Percentiles rank a stretch among this genome's conserved stretches.
Conservation (phyloP, 2,113 vertebrate species). For the Epinephelus moara region DNA sequence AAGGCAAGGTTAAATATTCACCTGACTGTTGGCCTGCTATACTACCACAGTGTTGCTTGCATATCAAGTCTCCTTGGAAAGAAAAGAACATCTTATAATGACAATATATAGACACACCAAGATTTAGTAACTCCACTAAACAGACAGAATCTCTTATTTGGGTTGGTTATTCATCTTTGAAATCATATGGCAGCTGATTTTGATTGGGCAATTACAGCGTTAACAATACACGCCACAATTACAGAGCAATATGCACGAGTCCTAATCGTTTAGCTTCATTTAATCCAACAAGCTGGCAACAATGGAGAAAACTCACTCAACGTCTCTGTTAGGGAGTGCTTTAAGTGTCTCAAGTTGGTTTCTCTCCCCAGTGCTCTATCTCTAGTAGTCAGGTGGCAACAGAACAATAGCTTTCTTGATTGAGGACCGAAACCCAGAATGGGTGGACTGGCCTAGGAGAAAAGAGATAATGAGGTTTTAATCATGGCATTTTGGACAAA, state of each 20-base stretch:
- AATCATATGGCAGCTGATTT: constrained; percentile 50
- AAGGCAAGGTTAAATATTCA: background rate
- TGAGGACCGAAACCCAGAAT: constrained; percentile 51
- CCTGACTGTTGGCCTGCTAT: background rate
- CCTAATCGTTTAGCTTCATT: constrained; percentile 65
- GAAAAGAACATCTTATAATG: background rate
- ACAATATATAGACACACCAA: constrained; percentile 1
- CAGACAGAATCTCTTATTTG: constrained; percentile 16
- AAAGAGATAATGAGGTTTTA: constrained; percentile 56
- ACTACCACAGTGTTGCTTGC: background rate
- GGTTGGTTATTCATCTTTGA: constrained; percentile 50
- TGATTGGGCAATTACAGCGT: constrained; percentile 57
- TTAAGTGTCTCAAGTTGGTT: constrained; percentile 48
- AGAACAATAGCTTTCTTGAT: constrained; percentile 61
- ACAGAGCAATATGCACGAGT: constrained; percentile 51
- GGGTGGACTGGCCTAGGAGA: constrained; percentile 6
- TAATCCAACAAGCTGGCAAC: constrained; percentile 70
- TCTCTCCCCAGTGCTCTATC: constrained; percentile 53
- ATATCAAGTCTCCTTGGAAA: background rate
- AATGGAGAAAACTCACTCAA: constrained; percentile 58
- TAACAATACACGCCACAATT: constrained; percentile 57
- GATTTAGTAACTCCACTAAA: background rate
- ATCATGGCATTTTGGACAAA: constrained; percentile 34
- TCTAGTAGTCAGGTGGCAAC: constrained; percentile 58
- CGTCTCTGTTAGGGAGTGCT: constrained; percentile 48